A percentile compares a stretch with the other conserved stretches of the same genome.
phyloP scores from a whole-genome alignment of 1,140 invertebrate species.

The Bursaphelenchus mucronatus region DNA sequence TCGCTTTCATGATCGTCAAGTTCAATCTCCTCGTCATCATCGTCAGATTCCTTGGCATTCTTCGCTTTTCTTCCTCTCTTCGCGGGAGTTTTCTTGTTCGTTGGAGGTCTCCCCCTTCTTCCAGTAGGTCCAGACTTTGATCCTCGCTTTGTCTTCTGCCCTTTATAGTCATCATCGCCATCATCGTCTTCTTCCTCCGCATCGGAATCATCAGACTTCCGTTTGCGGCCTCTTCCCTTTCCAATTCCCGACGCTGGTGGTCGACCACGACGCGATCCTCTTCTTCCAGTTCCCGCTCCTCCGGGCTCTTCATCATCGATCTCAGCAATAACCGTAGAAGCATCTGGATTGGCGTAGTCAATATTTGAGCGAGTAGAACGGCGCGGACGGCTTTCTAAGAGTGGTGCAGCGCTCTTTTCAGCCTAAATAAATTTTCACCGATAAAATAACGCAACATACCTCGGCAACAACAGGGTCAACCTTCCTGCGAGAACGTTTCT shows the following conservation, averaged over 20 bases:
- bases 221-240: constrained; percentile 27
- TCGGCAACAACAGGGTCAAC: constrained; percentile 23
- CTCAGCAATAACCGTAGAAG: constrained; percentile 42
- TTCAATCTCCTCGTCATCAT: constrained; percentile 17
- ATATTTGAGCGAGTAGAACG: constrained; percentile 39
- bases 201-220: neutral
- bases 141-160: constrained; percentile 14
- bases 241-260: constrained; percentile 9
- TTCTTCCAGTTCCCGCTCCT: neutral
- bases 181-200: constrained; percentile 21
- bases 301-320: constrained; percentile 43
- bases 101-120: neutral
- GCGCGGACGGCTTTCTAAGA: constrained; percentile 38
- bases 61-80: constrained; percentile 1
- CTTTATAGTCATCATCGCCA: constrained; percentile 33
- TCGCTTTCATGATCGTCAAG: constrained; percentile 17
- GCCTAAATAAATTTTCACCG: constrained; percentile 11
- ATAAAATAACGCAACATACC: constrained; percentile 13
- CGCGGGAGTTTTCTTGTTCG: neutral
- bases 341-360: constrained; percentile 49
- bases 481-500: constrained; percentile 21
- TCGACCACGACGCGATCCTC: constrained; percentile 7
- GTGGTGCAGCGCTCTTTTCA: constrained; percentile 27
- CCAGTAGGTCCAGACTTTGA: constrained; percentile 3
- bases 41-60: constrained; percentile 1